Evolutionary conservation across 1,140 invertebrate genomes (phyloP).

Genomic region (Drosophila bifasciata): DNA sequence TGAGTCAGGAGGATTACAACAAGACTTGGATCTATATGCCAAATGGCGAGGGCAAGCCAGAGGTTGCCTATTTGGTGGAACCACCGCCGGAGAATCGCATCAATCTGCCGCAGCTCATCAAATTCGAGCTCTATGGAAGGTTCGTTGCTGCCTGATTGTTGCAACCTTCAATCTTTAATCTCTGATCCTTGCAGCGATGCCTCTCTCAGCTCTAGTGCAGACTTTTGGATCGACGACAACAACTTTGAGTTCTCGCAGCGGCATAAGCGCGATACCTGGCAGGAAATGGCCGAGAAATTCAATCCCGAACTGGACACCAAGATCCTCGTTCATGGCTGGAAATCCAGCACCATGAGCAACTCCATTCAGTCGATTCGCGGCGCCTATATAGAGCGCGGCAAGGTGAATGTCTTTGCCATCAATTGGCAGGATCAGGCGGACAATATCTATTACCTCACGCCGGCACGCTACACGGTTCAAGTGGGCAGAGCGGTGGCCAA

Average conservation of each 20-base stretch:
- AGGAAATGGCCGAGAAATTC: conserved; percentile 77
- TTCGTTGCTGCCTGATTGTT: neutral
- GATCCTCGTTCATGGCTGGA: conserved; percentile 69
- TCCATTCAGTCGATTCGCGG: conserved; percentile 84
- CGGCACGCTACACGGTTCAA: conserved; percentile 87
- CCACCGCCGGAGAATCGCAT: conserved; percentile 65
- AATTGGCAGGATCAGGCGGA: conserved; percentile 88
- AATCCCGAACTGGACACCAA: conserved; percentile 64
- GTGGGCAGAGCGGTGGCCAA: conserved; percentile 87
- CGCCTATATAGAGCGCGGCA: conserved; percentile 84
- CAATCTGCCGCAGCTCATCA: conserved; percentile 64
- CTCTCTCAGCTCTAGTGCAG: conserved; percentile 42
- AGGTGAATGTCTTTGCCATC: conserved; percentile 88
- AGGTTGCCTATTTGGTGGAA: conserved; percentile 85
- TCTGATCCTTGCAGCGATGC: conserved; percentile 28
- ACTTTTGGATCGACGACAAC: conserved; percentile 69
- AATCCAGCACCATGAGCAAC: conserved; percentile 77
- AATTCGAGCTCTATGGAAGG: conserved; percentile 84
- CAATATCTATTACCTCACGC: conserved; percentile 88
- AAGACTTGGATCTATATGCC: conserved; percentile 88
- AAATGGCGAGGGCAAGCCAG: conserved; percentile 86
- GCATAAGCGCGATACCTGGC: conserved; percentile 77
- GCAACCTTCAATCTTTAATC: neutral
- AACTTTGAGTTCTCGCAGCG: conserved; percentile 73
- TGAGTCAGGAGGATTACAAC: conserved; percentile 85